Evolutionary conservation across 1,140 invertebrate genomes (phyloP).

Genomic region (Drosophila tropicalis): DNA sequence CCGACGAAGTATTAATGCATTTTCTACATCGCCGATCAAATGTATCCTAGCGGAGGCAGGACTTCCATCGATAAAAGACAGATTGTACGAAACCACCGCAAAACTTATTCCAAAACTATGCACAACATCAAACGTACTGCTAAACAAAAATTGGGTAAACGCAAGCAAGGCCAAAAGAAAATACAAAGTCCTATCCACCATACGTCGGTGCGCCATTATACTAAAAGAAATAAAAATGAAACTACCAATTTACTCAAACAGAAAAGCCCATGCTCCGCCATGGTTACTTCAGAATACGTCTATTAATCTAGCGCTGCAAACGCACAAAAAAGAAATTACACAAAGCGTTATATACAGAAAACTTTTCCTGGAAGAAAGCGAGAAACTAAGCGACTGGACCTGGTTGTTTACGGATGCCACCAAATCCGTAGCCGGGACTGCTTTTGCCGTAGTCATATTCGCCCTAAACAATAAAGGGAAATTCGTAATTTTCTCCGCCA

Average conservation of each 20-base stretch:
- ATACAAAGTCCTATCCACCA: background rate
- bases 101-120: background rate
- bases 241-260: no score
- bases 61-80: background rate
- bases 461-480: no score
- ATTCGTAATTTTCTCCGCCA: no score
- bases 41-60: background rate
- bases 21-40: conserved; percentile 3
- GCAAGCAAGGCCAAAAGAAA: background rate
- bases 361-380: no score
- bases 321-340: no score
- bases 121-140: background rate
- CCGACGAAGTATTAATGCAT: conserved; percentile 10
- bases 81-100: background rate
- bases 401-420: conserved; percentile 1
- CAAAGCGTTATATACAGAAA: no score
- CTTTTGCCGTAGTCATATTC: background rate
- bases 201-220: background rate
- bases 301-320: no score
- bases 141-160: background rate
- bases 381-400: no score
- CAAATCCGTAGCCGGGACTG: background rate
- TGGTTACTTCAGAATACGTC: no score
- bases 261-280: no score
- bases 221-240: no score